Evolutionary conservation across 2,888 invertebrate genomes (phyloP).

Genomic region (Coleophora deauratella): DNA sequence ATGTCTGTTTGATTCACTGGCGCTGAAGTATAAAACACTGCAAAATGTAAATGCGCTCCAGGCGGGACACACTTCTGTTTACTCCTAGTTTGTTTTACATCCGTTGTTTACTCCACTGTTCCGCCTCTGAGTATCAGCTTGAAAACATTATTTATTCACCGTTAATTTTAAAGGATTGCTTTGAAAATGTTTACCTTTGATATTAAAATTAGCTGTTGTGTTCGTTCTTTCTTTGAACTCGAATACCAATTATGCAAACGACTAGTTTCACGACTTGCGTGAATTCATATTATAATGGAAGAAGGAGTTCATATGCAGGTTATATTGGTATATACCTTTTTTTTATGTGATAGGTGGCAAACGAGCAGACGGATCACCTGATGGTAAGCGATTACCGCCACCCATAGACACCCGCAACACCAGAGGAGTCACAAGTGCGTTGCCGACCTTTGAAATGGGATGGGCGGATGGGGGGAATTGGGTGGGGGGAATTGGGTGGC

Average conservation of each 20-base stretch:
- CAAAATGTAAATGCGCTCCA: constrained; percentile 17
- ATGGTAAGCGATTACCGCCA: too few species aligned
- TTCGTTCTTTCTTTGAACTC: background rate
- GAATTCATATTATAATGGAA: background rate
- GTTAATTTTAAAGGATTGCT: background rate
- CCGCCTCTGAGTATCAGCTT: constrained; percentile 8
- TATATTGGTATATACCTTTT: too few species aligned
- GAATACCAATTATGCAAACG: background rate
- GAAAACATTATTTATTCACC: constrained; percentile 13
- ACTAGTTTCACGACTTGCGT: background rate
- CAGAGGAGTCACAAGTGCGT: too few species aligned
- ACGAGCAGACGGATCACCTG: too few species aligned
- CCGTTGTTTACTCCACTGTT: constrained; percentile 12
- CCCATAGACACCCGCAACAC: too few species aligned
- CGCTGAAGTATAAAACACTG: constrained; percentile 7
- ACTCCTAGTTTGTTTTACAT: constrained; percentile 21
- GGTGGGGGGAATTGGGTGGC: too few species aligned
- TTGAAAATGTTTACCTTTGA: constrained; percentile 15
- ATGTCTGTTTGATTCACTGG: too few species aligned
- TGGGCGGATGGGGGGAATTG: too few species aligned
- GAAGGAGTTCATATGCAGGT: too few species aligned
- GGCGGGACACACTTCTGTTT: constrained; percentile 17
- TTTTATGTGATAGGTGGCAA: too few species aligned
- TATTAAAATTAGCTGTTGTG: background rate
- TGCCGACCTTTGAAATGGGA: too few species aligned